Percentiles rank a stretch among this genome's conserved stretches.
phyloP scores from a whole-genome alignment of 2,888 invertebrate genomes.

The Macropis europaea region DNA sequence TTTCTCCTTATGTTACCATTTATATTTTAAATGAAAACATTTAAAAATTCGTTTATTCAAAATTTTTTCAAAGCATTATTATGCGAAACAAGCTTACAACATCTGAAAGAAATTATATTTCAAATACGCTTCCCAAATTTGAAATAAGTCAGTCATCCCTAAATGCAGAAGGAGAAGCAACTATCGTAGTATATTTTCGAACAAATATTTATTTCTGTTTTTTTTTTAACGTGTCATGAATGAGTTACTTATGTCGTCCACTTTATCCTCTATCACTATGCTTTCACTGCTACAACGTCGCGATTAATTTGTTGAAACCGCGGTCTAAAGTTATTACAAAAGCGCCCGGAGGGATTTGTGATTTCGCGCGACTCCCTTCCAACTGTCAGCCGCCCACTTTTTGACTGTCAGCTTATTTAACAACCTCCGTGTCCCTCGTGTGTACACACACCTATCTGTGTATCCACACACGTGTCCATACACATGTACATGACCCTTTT shows the following conservation, averaged over 20 bases:
- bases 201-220: neutral
- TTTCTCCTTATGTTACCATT: too few species aligned
- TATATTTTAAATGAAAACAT: too few species aligned
- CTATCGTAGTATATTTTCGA: too few species aligned
- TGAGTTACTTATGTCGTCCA: too few species aligned
- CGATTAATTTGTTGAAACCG: slow-evolving; percentile 48
- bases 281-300: neutral
- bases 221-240: neutral
- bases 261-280: neutral
- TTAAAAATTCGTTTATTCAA: too few species aligned
- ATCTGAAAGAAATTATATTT: too few species aligned
- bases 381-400: slow-evolving; percentile 60
- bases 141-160: too few species aligned
- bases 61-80: too few species aligned
- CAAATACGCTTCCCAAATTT: too few species aligned
- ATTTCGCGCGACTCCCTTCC: slow-evolving; percentile 52
- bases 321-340: slow-evolving; percentile 53
- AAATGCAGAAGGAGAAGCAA: too few species aligned
- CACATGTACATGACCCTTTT: neutral
- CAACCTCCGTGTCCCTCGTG: slow-evolving; percentile 43
- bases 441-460: slow-evolving; percentile 29
- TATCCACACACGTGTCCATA: neutral
- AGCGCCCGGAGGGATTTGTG: slow-evolving; percentile 45
- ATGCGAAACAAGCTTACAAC: too few species aligned
- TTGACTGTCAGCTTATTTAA: slow-evolving; percentile 65